These are phyloP conservation scores for Embiotoca jacksoni DNA, from an alignment of 2,113 vertebrate species.

Conservation along the genomic window DNA sequence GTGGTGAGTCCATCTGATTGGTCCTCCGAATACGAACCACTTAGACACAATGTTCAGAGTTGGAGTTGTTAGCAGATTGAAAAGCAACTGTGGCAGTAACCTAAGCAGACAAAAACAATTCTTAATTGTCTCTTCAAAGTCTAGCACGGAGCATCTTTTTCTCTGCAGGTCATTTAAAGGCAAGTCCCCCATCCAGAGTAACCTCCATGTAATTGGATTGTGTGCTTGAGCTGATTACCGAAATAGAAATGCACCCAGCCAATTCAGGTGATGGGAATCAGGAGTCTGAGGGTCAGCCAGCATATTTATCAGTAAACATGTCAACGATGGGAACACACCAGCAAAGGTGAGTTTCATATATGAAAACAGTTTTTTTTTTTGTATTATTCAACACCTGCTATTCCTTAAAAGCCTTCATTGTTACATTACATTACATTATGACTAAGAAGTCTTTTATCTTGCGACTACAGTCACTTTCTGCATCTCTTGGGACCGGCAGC, in stretches of 20 bases:
- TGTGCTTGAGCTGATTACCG: slow-evolving; percentile 68
- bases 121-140: slow-evolving; percentile 13
- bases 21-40: not conserved
- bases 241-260: slow-evolving; percentile 68
- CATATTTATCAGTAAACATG: slow-evolving; percentile 43
- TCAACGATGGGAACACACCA: slow-evolving; percentile 22
- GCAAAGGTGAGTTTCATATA: not conserved
- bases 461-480: slow-evolving; percentile 8
- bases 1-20: not conserved
- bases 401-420: too few species aligned
- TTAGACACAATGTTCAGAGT: not conserved
- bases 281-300: slow-evolving; percentile 46
- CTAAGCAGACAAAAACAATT: not conserved
- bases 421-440: too few species aligned
- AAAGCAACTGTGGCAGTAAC: not conserved
- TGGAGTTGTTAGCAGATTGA: not conserved
- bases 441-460: not conserved
- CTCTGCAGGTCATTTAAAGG: slow-evolving; percentile 53
- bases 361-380: too few species aligned
- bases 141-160: slow-evolving; percentile 4
- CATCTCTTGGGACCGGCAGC: slow-evolving; percentile 31
- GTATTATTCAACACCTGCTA: not conserved
- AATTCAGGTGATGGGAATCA: slow-evolving; percentile 74
- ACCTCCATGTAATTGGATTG: slow-evolving; percentile 77
- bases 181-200: slow-evolving; percentile 38